Base-by-base conservation (phyloP, 2,888 invertebrate genomes). In the Thereva unica region DNA sequence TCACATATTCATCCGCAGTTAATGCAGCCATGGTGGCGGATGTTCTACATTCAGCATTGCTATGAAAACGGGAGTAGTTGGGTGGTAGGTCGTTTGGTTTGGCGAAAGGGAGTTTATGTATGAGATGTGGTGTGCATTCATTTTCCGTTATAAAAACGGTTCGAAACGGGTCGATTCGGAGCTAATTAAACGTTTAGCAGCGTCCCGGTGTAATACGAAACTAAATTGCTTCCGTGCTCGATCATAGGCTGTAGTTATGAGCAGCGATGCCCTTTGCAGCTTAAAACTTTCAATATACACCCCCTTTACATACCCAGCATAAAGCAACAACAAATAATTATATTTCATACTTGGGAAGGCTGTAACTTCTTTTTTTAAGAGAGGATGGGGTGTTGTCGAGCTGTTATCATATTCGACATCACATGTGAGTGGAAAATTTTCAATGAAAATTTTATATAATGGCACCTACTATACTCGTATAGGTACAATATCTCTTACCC, bases 141-240 rank as follows among this genome's bases (percentile, higher is more conserved):
- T 59, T 55, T 59, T 47, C 37, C 23, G 38, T 49, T 45, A 59
- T 47, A 59, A 59, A 59, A 59, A 59, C 47, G 47, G 23, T 47
- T 49, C 59, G 59, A 49, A 59, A 12, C 49, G 52, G 52, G 50
- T 63, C 52, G 63, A 52, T 64, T 53, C 38, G 64, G 37, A 53
- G 64, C 64, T 64, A 64, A 64, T 64, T 64, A 64, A 64, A 53
- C 53, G 44, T 64, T 64, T 53, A 64, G 53, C 37, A 64, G 64
- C 59, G 59, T 59, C 49, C 47, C 49, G 47, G 59, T 49, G 23
- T 59, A 40, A 59, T 59, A 59, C 47, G 49, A 59, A 59, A 59
- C 47, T 59, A 49, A 10, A 59, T 59, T 47, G 49, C 49, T 47
- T 38, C 59, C 59, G 38, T 23, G 23, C 49, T 59, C 49, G 59